A percentile compares a stretch with the other conserved stretches of the same genome.
These are phyloP conservation scores for Probaryconus sp. DNA, from an alignment of 1,140 invertebrate species.

Conservation along the genomic window DNA sequence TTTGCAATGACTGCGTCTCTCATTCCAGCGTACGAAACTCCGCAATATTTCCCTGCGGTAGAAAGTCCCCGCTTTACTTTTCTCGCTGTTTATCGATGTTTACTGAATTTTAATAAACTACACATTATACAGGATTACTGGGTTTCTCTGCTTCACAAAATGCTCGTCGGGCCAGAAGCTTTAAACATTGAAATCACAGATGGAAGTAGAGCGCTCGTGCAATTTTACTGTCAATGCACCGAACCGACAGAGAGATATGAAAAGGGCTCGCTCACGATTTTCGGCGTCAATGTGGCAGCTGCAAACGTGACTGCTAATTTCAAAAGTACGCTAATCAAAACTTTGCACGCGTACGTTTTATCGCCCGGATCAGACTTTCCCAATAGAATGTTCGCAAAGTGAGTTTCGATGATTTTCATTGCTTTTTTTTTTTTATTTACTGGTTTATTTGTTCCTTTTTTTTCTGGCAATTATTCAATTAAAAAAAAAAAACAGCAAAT, in stretches of 20 bases:
- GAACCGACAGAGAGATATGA: slow-evolving; percentile 68
- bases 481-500: too few relatives aligned
- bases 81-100: slow-evolving; percentile 18
- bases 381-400: slow-evolving; percentile 71
- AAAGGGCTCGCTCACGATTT: slow-evolving; percentile 73
- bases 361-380: slow-evolving; percentile 64
- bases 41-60: too few relatives aligned
- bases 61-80: too few relatives aligned
- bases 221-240: slow-evolving; percentile 77
- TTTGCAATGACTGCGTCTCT: too few relatives aligned
- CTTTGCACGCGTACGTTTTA: slow-evolving; percentile 70
- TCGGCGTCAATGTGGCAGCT: slow-evolving; percentile 72
- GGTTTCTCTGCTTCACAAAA: slow-evolving; percentile 78
- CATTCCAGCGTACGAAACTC: too few relatives aligned
- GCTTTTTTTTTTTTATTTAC: not conserved
- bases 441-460: too few relatives aligned
- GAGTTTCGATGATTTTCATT: slow-evolving; percentile 46
- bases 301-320: slow-evolving; percentile 55
- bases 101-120: slow-evolving; percentile 44
- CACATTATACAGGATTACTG: slow-evolving; percentile 75
- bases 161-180: slow-evolving; percentile 74
- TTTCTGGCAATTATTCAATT: too few relatives aligned
- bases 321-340: slow-evolving; percentile 65
- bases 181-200: slow-evolving; percentile 69
- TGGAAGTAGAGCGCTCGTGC: slow-evolving; percentile 66